Base-by-base conservation (phyloP, 2,113 vertebrate genomes). In the Camelus dromedarius region DNA sequence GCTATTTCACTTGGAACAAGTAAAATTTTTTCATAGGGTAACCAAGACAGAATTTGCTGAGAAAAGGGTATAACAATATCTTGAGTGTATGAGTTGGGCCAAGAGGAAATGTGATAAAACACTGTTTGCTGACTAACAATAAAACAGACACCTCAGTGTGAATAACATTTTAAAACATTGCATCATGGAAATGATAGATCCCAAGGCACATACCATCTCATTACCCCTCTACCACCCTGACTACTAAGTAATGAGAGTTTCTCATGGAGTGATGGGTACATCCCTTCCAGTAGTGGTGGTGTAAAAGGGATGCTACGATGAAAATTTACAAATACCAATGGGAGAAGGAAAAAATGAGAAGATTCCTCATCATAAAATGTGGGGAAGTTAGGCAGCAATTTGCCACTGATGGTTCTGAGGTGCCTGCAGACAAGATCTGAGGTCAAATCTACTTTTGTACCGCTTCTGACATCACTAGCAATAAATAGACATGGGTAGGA, bases 401-500 rank as follows among this genome's bases (percentile, higher is more conserved):
- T 73, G 50, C 81, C 79, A 52, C 35, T 24, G 46, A 62, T 5
- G 38, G 5, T 64, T 90, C 11, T 46, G 32, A 38, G 97, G 48
- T 91, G 52, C 56, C 54, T 60, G 60, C 24, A 88, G 85, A 12
- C 62, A 66, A 70, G 48, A 70, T 96, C 35, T 95, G 87, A 95
- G 95, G 46, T 50, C 54, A 30, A 86, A 89, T 60, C 95, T 77
- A 75, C 84, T 87, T 93, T 81, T 92, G 72, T 94, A 79, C 91
- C 93, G 13, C 60, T 77, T 93, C 88, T 98, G 96, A 97, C 94
- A 93, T 98, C 96, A 97, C 30, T 18, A 48, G 77, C 72, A 97
- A 97, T 96, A 97, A 97, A 98, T 95, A 97, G 93, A 76, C 3
- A 6, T 6, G 38, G 88, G 69, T 38, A 77, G 77, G 81, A 92